Conservation (phyloP, 1,140 invertebrate genomes). For the Conopomorpha cramerella region DNA sequence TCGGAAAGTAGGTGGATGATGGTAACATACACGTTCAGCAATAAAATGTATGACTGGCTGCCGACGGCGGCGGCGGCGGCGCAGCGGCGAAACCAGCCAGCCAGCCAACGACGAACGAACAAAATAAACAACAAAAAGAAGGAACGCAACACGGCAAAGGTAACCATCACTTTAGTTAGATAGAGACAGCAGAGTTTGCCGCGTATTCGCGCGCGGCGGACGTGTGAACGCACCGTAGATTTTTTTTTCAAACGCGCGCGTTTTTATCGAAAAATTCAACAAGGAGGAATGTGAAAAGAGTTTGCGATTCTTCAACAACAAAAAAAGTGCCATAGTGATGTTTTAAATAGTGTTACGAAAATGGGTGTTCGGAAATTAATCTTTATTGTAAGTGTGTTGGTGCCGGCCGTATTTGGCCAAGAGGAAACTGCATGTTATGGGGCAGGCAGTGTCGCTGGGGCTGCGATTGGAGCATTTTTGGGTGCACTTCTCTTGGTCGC, state of each 20-base stretch:
- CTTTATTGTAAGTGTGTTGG: not conserved
- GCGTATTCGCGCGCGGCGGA: not conserved
- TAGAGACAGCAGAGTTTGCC: not conserved
- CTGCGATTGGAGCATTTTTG: slow-evolving; percentile 2
- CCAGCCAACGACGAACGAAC: too few species aligned
- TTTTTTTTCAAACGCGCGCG: too few species aligned
- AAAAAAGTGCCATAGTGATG: slow-evolving; percentile 2
- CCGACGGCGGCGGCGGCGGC: too few species aligned
- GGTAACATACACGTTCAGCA: too few species aligned
- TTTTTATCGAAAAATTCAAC: not conserved
- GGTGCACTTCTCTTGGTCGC: slow-evolving; percentile 1
- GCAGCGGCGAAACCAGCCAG: too few species aligned
- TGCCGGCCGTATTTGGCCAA: not conserved
- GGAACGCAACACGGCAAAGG: too few species aligned
- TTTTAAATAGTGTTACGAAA: too few species aligned
- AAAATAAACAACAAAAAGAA: too few species aligned
- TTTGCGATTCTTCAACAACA: not conserved
- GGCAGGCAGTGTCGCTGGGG: slow-evolving; percentile 1
- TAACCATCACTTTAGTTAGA: too few species aligned
- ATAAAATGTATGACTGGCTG: too few species aligned
- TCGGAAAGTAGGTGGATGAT: too few species aligned
- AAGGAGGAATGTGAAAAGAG: not conserved
- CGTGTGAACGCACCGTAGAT: not conserved
- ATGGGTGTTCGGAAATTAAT: not conserved
- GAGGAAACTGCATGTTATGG: not conserved